Evolutionary conservation across 2,113 vertebrate genomes (phyloP).

Genomic region (Salvelinus fontinalis): DNA sequence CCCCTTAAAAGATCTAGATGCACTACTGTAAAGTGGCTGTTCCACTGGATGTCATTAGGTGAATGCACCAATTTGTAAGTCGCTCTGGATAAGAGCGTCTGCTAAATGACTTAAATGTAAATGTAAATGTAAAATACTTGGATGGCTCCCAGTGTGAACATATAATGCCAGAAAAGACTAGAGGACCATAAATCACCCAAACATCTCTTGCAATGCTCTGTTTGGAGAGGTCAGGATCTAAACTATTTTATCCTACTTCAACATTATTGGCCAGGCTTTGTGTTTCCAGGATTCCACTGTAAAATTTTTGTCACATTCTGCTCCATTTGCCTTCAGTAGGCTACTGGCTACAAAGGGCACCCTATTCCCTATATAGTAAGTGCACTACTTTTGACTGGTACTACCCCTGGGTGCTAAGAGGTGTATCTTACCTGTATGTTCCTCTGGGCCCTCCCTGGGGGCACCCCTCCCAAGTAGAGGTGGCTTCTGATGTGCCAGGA

Average conservation of each 20-base stretch:
- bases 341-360: background rate
- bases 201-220: background rate
- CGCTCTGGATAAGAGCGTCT: too few relatives aligned
- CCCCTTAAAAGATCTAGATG: too few relatives aligned
- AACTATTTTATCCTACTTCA: background rate
- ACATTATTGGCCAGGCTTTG: background rate
- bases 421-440: slow-evolving; percentile 83
- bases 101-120: too few relatives aligned
- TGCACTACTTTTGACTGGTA: background rate
- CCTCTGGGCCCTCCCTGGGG: slow-evolving; percentile 81
- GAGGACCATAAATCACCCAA: background rate
- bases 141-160: background rate
- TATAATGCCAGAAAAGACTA: background rate
- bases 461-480: slow-evolving; percentile 88
- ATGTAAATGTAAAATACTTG: too few relatives aligned
- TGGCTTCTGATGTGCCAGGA: slow-evolving; percentile 80
- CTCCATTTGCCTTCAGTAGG: background rate
- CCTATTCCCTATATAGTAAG: too few relatives aligned
- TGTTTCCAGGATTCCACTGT: background rate
- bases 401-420: background rate
- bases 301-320: background rate
- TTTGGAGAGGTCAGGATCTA: background rate
- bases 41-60: too few relatives aligned
- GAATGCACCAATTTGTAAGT: too few relatives aligned
- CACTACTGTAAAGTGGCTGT: too few relatives aligned